Percentiles rank a stretch among this genome's conserved stretches.
Conservation (phyloP, 1,140 invertebrate species). For the Tetramorium simillimum region DNA sequence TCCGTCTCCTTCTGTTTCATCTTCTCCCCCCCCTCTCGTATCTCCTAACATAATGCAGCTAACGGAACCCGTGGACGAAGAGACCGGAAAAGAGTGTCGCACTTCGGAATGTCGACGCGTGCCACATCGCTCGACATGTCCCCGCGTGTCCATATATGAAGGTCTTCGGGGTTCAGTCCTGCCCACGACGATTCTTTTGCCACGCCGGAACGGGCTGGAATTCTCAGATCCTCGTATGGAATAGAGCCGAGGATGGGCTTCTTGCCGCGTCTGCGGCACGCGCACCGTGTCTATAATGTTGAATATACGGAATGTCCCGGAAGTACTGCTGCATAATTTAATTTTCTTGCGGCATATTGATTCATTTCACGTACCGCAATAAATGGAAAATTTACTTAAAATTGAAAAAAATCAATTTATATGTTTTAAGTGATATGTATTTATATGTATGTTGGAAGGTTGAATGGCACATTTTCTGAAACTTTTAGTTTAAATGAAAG, state of each 20-base stretch:
- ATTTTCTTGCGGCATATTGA: too few species aligned
- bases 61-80: conserved; percentile 73
- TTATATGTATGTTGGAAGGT: not conserved
- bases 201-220: conserved; percentile 38
- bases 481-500: not conserved
- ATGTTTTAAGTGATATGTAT: not conserved
- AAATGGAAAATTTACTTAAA: not conserved
- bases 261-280: conserved; percentile 18
- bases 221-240: conserved; percentile 37
- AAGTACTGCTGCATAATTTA: conserved; percentile 1
- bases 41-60: conserved; percentile 57
- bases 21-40: not conserved
- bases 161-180: conserved; percentile 15
- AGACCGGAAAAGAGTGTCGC: conserved; percentile 78
- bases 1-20: not conserved
- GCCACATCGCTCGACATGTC: conserved; percentile 75
- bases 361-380: not conserved
- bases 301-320: not conserved
- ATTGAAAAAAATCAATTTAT: not conserved
- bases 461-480: not conserved
- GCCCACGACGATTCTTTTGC: conserved; percentile 48
- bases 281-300: conserved; percentile 25
- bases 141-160: conserved; percentile 75
- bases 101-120: conserved; percentile 78
- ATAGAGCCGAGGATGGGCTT: not conserved